A percentile compares a stretch with the other conserved stretches of the same genome.
These are phyloP conservation scores for Sesia bembeciformis DNA, from an alignment of 2,888 invertebrate species.

Conservation along the genomic window DNA sequence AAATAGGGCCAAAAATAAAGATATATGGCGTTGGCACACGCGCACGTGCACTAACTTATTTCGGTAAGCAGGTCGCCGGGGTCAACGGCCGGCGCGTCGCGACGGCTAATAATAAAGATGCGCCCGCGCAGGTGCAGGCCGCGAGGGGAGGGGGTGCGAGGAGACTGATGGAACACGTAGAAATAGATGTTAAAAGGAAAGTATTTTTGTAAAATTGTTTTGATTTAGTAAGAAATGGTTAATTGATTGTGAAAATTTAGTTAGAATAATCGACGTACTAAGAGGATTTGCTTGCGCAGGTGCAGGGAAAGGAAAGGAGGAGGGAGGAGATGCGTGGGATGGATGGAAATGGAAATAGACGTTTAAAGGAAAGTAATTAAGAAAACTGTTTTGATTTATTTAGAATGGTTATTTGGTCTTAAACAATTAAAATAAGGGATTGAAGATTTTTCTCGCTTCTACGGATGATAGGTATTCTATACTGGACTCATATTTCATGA, in stretches of 20 bases:
- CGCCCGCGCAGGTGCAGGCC: slow-evolving; percentile 54
- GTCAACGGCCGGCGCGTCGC: slow-evolving; percentile 61
- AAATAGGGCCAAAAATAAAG: too few species aligned
- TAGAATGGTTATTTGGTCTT: too few species aligned
- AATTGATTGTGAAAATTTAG: too few species aligned
- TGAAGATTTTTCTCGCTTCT: too few species aligned
- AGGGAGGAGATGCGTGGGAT: slow-evolving; percentile 2
- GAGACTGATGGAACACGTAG: slow-evolving; percentile 1
- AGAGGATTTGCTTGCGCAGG: too few species aligned
- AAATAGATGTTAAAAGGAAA: slow-evolving; percentile 6
- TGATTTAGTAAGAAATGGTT: too few species aligned
- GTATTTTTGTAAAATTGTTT: not conserved
- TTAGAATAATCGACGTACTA: too few species aligned
- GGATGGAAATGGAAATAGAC: slow-evolving; percentile 8
- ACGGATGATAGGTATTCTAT: too few species aligned
- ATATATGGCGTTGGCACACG: slow-evolving; percentile 29
- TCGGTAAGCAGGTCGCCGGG: slow-evolving; percentile 67
- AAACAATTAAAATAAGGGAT: too few species aligned
- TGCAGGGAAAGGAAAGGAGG: not conserved
- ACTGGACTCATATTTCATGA: too few species aligned
- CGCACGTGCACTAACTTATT: slow-evolving; percentile 41
- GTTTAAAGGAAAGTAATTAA: slow-evolving; percentile 3
- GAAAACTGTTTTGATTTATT: not conserved
- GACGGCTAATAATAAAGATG: slow-evolving; percentile 59
- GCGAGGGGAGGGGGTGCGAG: slow-evolving; percentile 7